These are phyloP conservation scores for Melanaphis sacchari DNA, from an alignment of 1,140 invertebrate species.

Conservation along the genomic window DNA sequence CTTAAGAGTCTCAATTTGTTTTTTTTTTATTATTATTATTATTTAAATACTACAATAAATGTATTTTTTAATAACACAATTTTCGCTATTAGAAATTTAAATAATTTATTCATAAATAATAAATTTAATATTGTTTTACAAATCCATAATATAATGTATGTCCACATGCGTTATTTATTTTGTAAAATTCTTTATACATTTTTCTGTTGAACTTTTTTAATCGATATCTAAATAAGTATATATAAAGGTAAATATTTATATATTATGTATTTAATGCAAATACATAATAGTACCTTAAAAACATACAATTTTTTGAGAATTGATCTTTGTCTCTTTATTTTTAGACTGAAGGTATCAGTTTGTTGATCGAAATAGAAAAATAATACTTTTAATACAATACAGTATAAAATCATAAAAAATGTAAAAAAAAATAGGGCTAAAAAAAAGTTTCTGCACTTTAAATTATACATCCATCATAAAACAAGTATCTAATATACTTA, in stretches of 20 bases:
- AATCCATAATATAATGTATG: background rate
- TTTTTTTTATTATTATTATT: constrained; percentile 13
- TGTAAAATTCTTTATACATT: background rate
- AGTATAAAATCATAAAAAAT: no score
- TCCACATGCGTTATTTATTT: background rate
- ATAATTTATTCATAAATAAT: background rate
- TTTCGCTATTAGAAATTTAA: background rate
- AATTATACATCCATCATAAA: background rate
- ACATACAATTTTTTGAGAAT: background rate
- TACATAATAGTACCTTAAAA: background rate
- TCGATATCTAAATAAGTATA: background rate
- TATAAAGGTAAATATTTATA: background rate
- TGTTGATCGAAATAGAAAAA: background rate
- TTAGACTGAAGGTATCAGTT: background rate
- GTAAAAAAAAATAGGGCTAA: background rate
- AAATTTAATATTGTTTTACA: background rate
- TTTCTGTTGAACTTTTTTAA: background rate
- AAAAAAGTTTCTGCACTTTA: background rate
- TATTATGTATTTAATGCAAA: background rate
- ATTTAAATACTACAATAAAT: background rate
- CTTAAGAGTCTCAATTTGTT: background rate
- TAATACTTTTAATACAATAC: background rate
- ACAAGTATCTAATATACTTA: background rate
- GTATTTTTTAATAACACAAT: background rate
- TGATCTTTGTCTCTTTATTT: background rate